Conservation (phyloP, 2,888 invertebrate species). For the Arrhopalites spinosus region DNA sequence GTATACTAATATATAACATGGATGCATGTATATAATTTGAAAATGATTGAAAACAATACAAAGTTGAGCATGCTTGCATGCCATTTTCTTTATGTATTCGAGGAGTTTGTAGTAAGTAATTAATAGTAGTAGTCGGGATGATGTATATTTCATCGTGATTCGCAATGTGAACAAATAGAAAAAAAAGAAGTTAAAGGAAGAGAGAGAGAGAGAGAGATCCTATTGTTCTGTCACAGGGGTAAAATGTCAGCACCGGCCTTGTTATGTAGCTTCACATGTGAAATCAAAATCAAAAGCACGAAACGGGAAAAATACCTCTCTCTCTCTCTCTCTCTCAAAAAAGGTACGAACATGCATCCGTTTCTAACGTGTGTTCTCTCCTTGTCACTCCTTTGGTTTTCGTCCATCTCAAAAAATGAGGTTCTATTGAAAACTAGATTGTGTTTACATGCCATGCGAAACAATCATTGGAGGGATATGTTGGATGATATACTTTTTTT, state of each 20-base stretch:
- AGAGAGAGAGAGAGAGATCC: conserved; percentile 32
- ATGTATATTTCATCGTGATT: conserved; percentile 27
- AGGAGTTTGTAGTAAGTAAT: too few species aligned
- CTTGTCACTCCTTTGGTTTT: not conserved
- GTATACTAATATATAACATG: too few species aligned
- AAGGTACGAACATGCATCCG: not conserved
- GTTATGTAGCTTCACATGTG: conserved; percentile 2
- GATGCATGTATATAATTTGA: not conserved
- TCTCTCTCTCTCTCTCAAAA: not conserved
- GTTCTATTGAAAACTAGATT: too few species aligned
- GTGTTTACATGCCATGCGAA: too few species aligned
- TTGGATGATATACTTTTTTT: too few species aligned
- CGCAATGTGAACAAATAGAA: conserved; percentile 43
- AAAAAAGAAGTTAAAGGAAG: conserved; percentile 26
- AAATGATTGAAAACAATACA: conserved; percentile 24
- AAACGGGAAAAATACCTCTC: conserved; percentile 21
- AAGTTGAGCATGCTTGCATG: conserved; percentile 17
- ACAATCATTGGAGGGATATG: too few species aligned
- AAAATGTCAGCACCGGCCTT: conserved; percentile 39
- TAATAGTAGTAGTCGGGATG: conserved; percentile 1
- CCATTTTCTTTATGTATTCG: not conserved
- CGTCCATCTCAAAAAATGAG: too few species aligned
- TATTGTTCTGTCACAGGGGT: conserved; percentile 48
- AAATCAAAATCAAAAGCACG: conserved; percentile 20
- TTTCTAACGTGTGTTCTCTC: not conserved